Base-by-base conservation (phyloP, 2,888 invertebrate genomes). In the Epicampocera succincta region DNA sequence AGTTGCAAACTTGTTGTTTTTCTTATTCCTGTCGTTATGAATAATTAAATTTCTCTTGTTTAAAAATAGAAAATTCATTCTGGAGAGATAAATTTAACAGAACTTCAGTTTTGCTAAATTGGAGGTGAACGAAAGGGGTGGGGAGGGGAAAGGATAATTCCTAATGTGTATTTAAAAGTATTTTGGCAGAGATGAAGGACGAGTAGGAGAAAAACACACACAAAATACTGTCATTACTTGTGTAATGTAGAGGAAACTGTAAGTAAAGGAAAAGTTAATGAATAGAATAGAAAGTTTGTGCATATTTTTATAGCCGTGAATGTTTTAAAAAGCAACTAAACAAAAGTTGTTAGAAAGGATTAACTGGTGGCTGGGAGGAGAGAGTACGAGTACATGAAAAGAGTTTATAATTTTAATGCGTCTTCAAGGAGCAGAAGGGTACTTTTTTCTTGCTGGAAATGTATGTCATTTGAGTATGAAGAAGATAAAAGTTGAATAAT, bases 31-130 rank as follows among this genome's bases (percentile, higher is more conserved):
- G 46, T 66, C 74, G 40, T 74, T 78, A 82, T 82, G 82, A 82
- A 78, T 82, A 82, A 82, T 82, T 78, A 78, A 74, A 82, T 78
- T 74, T 74, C 69, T 65, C 82, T 76, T 74, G 68, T 66, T 82
- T 61, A n/a, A 44, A 72, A 72, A 72, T 42, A 40, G 8, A 29
- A 48, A 73, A 54, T 61, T 58, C 33, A 44, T 38, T 15, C 1
- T 44, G 19, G 4, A 2, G 42, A 48, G 44, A 56, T 1, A 48
- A 58, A 29, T 65, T 74, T 58, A 48, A 65, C 17, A 48, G 65
- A 48, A 9, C 38, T 74, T 56, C 54, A 54, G 54, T 74, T 29
- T 46, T 54, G 52, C 42, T 11, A 52, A 52, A 21, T 21, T 46
- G 12, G 5, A 40, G 21, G 12, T 42, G 33, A 63, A 21, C 8